Evolutionary conservation across 2,888 invertebrate species (phyloP).

Genomic region (Cephus pygmeus): DNA sequence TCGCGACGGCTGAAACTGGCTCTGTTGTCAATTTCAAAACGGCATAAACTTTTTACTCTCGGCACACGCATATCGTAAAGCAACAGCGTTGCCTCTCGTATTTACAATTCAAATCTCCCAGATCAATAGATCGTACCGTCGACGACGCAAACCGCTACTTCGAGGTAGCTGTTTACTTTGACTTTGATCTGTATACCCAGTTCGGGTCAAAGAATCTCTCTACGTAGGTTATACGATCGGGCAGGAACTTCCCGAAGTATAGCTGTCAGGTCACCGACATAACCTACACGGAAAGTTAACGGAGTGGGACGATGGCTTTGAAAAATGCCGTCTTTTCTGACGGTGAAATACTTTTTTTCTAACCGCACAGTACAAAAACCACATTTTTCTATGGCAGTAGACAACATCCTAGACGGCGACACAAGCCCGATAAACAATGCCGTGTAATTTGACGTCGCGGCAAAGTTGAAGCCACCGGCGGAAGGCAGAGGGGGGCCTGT

Average conservation of each 20-base stretch:
- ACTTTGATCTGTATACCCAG: background rate
- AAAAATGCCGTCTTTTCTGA: constrained; percentile 25
- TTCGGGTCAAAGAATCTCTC: background rate
- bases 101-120: constrained; percentile 52
- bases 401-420: background rate
- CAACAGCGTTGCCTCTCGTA: constrained; percentile 33
- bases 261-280: background rate
- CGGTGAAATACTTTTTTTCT: constrained; percentile 31
- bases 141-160: background rate
- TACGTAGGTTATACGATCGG: background rate
- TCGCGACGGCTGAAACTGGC: background rate
- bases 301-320: constrained; percentile 24
- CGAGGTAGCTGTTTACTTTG: background rate
- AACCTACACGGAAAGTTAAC: constrained; percentile 36
- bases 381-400: background rate
- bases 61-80: constrained; percentile 36
- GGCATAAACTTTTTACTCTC: constrained; percentile 38
- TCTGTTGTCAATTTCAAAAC: background rate
- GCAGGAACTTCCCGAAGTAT: background rate
- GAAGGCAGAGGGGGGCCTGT: background rate
- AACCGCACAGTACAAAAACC: constrained; percentile 17
- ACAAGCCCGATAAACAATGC: background rate
- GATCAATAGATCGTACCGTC: constrained; percentile 39
- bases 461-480: background rate
- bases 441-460: background rate